Conservation (phyloP, 1,140 invertebrate species). For the Drosophila tani region DNA sequence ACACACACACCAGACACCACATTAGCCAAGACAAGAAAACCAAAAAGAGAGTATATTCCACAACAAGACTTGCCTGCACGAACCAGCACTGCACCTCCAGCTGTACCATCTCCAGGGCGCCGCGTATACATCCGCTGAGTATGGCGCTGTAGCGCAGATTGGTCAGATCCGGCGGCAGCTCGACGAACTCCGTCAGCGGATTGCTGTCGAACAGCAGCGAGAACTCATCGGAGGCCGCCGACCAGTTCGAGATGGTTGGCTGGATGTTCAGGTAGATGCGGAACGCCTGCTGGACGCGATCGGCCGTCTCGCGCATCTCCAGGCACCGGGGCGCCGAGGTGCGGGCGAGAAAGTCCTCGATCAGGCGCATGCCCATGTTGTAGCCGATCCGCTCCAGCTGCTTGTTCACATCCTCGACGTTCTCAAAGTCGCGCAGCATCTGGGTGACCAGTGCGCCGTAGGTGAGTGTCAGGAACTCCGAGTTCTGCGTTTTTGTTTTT, state of each 20-base stretch:
- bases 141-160: conserved; percentile 97
- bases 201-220: conserved; percentile 97
- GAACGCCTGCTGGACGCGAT: conserved; percentile 94
- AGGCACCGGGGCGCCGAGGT: conserved; percentile 95
- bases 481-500: conserved; percentile 90
- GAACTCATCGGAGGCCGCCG: conserved; percentile 97
- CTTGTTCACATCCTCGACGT: conserved; percentile 98
- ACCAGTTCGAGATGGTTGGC: conserved; percentile 97
- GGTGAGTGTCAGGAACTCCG: conserved; percentile 98
- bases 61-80: conserved; percentile 86
- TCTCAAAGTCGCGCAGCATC: conserved; percentile 98
- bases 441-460: conserved; percentile 99
- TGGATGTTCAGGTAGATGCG: conserved; percentile 97
- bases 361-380: conserved; percentile 98
- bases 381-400: conserved; percentile 97
- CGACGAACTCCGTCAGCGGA: conserved; percentile 99
- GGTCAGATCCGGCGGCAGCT: conserved; percentile 95
- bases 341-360: conserved; percentile 98
- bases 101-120: conserved; percentile 98
- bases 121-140: conserved; percentile 96
- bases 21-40: conserved; percentile 18
- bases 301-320: conserved; percentile 98
- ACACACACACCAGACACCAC: conserved; percentile 21
- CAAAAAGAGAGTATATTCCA: conserved; percentile 16
- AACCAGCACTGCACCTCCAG: conserved; percentile 93